Evolutionary conservation across 2,888 invertebrate genomes (phyloP), one percentile per base, ranked within the genome.

Genomic region (Clunio marinus): DNA sequence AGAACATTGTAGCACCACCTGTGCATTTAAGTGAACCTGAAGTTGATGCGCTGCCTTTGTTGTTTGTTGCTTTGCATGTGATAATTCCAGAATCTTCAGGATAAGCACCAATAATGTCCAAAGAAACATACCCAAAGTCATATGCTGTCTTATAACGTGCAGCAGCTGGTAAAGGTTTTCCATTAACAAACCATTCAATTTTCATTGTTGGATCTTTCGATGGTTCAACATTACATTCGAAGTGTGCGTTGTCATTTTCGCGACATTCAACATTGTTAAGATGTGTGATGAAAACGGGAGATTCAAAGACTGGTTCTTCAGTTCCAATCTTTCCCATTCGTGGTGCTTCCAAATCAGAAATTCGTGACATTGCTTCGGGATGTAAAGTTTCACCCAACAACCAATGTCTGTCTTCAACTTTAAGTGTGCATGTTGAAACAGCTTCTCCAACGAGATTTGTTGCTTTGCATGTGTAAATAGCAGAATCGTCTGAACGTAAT

Each of bases 171-270:
- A 99, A 80, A 10, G 93, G 89, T 76, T 92, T 88, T 45, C 93
- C 96, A 77, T 99, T 96, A 70, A 91, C 87, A 81, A 91, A 95
- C 96, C 98, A 99, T 79, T 94, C 95, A 72, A 94, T 88, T 74
- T 87, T 86, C 79, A 95, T 86, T 1, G 92, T 93, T 3, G 94
- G 93, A 78, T 95, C 95, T 76, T 91, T 89, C 2, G 92, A 88
- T 24, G 95, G 95, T 76, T 95, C 93, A 1, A 95, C 93, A 74
- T 89, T 89, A 76, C 93, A 94, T 78, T 94, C 92, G 73, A 95
- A 95, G 80, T 92, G 93, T 71, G 88, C 91, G 73, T 86, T 91
- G 63, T 93, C 93, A 59, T 89, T 89, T 82, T 95, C 95, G 72
- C 86, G 86, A 75, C 92, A 91, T 73, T 93, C 86, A 57, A 95